phyloP scores from a whole-genome alignment of 92 coral and sea anemone species.

The Porites rus region DNA sequence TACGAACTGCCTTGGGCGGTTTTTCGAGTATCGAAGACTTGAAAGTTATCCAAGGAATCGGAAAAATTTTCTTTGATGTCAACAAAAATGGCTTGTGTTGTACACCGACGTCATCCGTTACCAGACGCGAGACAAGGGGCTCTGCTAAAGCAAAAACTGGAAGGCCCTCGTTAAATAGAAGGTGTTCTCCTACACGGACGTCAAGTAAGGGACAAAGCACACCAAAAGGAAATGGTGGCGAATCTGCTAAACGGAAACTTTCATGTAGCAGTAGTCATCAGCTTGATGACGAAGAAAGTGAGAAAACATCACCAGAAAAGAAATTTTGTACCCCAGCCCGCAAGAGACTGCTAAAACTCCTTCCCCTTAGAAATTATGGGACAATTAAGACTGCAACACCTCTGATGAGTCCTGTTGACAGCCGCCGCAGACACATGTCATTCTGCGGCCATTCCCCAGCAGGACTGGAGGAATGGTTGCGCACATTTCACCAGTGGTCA shows the following conservation, averaged over 20 bases:
- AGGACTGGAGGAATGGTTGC: conserved; percentile 94
- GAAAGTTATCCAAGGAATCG: conserved; percentile 87
- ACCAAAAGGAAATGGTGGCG: conserved; percentile 27
- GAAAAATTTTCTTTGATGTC: conserved; percentile 77
- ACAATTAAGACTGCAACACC: conserved; percentile 83
- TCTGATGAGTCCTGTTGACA: conserved; percentile 73
- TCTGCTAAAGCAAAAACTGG: conserved; percentile 51
- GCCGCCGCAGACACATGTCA: conserved; percentile 70
- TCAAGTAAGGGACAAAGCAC: conserved; percentile 13
- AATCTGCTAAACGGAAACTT: conserved; percentile 52
- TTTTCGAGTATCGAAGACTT: conserved; percentile 87
- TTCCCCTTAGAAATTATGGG: conserved; percentile 88
- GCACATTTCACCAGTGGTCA: conserved; percentile 90
- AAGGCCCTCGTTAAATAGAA: conserved; percentile 45
- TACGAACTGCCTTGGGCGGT: conserved; percentile 92
- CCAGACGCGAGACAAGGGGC: conserved; percentile 82
- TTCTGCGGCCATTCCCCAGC: conserved; percentile 83
- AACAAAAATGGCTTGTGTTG: conserved; percentile 83
- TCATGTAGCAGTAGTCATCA: conserved; percentile 42
- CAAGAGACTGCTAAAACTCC: conserved; percentile 73
- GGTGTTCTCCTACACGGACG: conserved; percentile 14
- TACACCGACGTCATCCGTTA: conserved; percentile 61
- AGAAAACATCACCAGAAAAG: conserved; percentile 75
- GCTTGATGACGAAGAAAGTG: conserved; percentile 42
- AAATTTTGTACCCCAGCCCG: conserved; percentile 76